Evolutionary conservation across 2,888 invertebrate genomes (phyloP), one percentile per base, ranked within the genome.

Genomic region (Ferrisia virgata): DNA sequence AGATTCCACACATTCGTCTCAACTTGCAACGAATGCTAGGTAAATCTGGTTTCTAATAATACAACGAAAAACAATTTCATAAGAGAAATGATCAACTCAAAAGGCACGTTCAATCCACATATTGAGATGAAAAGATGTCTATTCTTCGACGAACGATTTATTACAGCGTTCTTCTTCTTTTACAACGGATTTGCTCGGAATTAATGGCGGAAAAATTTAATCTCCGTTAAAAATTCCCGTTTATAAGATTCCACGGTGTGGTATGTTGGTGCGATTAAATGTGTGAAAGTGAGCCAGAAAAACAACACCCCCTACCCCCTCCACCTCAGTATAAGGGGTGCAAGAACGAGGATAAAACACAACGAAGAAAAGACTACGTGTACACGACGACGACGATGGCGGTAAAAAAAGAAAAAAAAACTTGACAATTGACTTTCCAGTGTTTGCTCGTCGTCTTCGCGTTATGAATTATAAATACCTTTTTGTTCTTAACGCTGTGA

Each of bases 381-480:
- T 13, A 25, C 25, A 58, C 25, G 58, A 58, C 25, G 58, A 72
- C 33, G 72, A 18, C 8, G 28, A 18, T 28, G 11, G 22, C 6
- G 64, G 25, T 18, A 15, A 69, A 31, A 69, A 69, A 69, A 36
- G n/a, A n/a, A 36, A 76, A 4, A 36, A 76, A 76, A 76, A 76
- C 36, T 76, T 76, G 72, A 76, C 72, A 76, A 76, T 76, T 76
- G 72, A 76, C 72, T 76, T 76, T 76, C 36, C 72, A 36, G 72
- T 76, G 72, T 76, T 76, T 76, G 72, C 72, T 76, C 36, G 72
- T 76, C 72, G 72, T 76, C 33, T 76, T 76, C 72, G 72, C 72
- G 72, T 76, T 76, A 76, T 76, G 72, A 76, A 76, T 76, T 76
- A 76, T 76, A 76, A 76, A 76, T 76, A 76, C 72, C 18, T 76